phyloP scores from a whole-genome alignment of 2,888 invertebrate genomes.

The Cephus rjabovi region DNA sequence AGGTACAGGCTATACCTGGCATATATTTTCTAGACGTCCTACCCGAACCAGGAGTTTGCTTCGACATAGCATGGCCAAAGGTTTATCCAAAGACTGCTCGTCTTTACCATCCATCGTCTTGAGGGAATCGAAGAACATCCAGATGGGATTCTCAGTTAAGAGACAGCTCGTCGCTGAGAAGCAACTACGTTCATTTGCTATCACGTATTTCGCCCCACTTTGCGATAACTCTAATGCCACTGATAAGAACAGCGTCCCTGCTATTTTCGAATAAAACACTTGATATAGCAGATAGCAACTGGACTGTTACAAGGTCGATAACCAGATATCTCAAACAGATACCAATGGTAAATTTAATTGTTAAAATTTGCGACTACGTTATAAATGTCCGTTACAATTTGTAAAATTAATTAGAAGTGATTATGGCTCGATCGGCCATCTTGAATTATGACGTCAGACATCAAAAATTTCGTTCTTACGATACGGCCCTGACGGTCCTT shows the following conservation, averaged over 20 bases:
- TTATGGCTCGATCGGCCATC: too few species aligned
- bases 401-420: too few species aligned
- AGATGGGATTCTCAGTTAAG: not conserved
- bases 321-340: not conserved
- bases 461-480: too few species aligned
- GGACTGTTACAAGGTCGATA: not conserved
- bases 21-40: not conserved
- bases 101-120: not conserved
- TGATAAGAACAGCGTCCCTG: not conserved
- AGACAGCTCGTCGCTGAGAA: not conserved
- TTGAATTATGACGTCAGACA: too few species aligned
- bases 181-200: not conserved
- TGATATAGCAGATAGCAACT: not conserved
- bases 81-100: too few species aligned
- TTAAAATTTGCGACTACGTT: not conserved
- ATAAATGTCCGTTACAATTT: too few species aligned
- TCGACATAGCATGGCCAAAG: not conserved
- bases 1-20: not conserved
- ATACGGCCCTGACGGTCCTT: not conserved
- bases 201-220: not conserved
- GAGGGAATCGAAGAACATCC: not conserved
- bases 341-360: not conserved
- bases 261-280: not conserved
- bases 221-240: constrained; percentile 1
- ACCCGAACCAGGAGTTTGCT: not conserved